Percentiles rank a stretch among this genome's conserved stretches.
These are phyloP conservation scores for Calameuta idolon DNA, from an alignment of 2,888 invertebrate species.

Conservation along the genomic window DNA sequence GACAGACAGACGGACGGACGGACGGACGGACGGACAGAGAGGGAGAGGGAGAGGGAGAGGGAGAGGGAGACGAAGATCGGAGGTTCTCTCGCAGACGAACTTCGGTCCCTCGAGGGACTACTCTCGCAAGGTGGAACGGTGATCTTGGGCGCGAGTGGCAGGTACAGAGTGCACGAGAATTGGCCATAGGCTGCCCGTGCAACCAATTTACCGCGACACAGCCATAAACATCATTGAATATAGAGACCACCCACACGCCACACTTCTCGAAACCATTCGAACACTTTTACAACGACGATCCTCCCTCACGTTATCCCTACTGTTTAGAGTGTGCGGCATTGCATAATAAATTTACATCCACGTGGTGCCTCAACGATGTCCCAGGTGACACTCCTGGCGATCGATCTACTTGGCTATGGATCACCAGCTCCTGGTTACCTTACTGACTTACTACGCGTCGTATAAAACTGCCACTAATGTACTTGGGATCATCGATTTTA, in stretches of 20 bases:
- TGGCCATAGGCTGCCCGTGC: slow-evolving; percentile 39
- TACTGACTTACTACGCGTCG: background rate
- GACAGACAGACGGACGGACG: too few species aligned
- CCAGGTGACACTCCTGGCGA: background rate
- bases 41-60: too few species aligned
- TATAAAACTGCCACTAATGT: background rate
- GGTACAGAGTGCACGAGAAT: background rate
- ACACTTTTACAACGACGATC: background rate
- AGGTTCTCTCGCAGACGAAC: background rate
- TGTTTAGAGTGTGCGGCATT: background rate
- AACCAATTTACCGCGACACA: slow-evolving; percentile 56
- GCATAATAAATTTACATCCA: background rate
- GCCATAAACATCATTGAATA: slow-evolving; percentile 59
- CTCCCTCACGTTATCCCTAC: slow-evolving; percentile 1
- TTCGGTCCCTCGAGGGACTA: background rate
- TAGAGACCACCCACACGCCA: slow-evolving; percentile 58
- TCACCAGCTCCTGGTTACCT: background rate
- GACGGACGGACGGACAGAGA: too few species aligned
- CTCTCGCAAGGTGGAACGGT: background rate
- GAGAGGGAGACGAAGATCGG: background rate
- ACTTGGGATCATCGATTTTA: background rate
- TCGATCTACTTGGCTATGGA: background rate
- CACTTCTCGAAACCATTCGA: slow-evolving; percentile 47
- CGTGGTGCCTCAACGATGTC: background rate
- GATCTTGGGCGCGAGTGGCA: background rate